Evolutionary conservation across 2,113 vertebrate genomes (phyloP).

Genomic region (Atractosteus spatula): DNA sequence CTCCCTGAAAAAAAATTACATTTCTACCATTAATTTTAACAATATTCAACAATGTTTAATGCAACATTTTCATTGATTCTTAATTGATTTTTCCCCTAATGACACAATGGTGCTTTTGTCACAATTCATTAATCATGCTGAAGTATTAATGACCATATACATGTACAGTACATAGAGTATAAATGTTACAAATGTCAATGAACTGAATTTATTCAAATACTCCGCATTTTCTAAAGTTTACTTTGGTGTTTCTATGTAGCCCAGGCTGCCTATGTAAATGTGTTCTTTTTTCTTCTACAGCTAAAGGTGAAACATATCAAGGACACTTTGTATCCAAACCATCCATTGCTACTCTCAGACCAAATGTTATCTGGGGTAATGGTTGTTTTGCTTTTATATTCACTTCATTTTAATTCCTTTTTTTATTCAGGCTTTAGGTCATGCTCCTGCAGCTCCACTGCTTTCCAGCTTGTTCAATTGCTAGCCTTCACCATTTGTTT

Average conservation of each 20-base stretch:
- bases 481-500: neutral
- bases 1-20: too few species aligned
- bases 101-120: too few species aligned
- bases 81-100: too few species aligned
- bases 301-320: neutral
- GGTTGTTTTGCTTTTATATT: neutral
- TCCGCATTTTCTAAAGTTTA: too few species aligned
- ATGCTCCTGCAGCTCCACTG: neutral
- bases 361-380: conserved; percentile 1
- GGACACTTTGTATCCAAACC: neutral
- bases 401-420: neutral
- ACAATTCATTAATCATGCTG: too few species aligned
- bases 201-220: too few species aligned
- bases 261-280: neutral
- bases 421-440: neutral
- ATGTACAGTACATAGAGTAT: too few species aligned
- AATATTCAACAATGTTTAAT: too few species aligned
- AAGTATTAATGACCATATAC: too few species aligned
- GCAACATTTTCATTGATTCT: too few species aligned
- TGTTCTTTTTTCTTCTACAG: neutral
- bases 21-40: too few species aligned
- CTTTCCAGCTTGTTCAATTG: neutral
- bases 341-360: neutral
- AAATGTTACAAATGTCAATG: too few species aligned
- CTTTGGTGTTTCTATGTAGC: neutral